These are phyloP conservation scores for Ailuropoda melanoleuca DNA, from an alignment of 2,113 vertebrate genomes.

Conservation along the genomic window DNA sequence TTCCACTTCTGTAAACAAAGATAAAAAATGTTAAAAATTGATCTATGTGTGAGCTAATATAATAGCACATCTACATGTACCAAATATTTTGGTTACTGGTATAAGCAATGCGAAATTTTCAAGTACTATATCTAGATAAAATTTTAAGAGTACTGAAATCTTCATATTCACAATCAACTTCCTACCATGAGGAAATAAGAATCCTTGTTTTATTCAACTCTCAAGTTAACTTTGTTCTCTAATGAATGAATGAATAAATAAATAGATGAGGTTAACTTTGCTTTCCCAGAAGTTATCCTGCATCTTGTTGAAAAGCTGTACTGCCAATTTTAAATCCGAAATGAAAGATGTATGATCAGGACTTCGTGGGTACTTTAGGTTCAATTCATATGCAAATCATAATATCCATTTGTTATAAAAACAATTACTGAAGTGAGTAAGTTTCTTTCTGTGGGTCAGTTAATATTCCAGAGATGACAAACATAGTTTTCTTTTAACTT, in stretches of 20 bases:
- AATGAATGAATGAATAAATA: not conserved
- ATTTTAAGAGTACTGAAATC: constrained; percentile 59
- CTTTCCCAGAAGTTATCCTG: constrained; percentile 36
- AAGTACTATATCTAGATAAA: not conserved
- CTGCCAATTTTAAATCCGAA: constrained; percentile 25
- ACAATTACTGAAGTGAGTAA: not conserved
- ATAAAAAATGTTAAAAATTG: not conserved
- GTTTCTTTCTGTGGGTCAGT: not conserved
- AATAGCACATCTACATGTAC: not conserved
- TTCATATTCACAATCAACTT: constrained; percentile 41
- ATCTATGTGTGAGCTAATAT: not conserved
- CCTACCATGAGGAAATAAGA: constrained; percentile 26
- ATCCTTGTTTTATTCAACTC: not conserved
- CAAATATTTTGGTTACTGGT: not conserved
- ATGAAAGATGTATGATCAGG: constrained; percentile 39
- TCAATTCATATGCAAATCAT: constrained; percentile 23
- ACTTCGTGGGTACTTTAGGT: constrained; percentile 8
- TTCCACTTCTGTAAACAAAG: not conserved
- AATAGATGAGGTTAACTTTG: constrained; percentile 39
- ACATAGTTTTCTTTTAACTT: not conserved
- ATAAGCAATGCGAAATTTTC: not conserved
- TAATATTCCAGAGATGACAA: constrained; percentile 46
- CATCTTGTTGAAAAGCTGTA: not conserved
- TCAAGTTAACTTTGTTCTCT: constrained; percentile 26
- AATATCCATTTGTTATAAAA: not conserved